Evolutionary conservation across 2,113 vertebrate genomes (phyloP).

Genomic region (Oophaga pumilio): DNA sequence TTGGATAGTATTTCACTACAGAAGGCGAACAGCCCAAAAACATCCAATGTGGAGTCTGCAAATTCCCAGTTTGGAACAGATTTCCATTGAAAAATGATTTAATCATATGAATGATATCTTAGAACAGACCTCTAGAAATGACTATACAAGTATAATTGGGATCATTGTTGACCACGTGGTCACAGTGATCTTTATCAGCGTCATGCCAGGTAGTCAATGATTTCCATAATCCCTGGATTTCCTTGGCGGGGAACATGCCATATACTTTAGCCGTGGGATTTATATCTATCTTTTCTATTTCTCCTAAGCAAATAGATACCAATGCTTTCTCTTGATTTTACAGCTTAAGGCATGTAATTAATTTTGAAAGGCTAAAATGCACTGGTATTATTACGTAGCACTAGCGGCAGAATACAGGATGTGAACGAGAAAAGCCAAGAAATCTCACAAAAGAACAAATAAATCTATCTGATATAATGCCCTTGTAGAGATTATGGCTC

Average conservation of each 20-base stretch:
- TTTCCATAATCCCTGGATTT: background rate
- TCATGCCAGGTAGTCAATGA: background rate
- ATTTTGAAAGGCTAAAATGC: slow-evolving; percentile 44
- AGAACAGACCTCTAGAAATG: background rate
- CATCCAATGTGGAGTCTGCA: background rate
- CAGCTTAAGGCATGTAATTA: slow-evolving; percentile 46
- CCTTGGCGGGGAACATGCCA: background rate
- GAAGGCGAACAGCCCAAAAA: background rate
- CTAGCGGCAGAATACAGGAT: slow-evolving; percentile 34
- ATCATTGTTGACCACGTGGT: background rate
- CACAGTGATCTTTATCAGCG: background rate
- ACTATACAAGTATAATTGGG: background rate
- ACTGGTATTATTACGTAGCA: slow-evolving; percentile 36
- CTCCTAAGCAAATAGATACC: slow-evolving; percentile 26
- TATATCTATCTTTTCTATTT: background rate
- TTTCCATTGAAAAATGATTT: background rate
- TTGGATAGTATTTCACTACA: background rate
- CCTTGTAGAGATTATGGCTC: slow-evolving; percentile 22
- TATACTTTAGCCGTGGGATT: slow-evolving; percentile 2
- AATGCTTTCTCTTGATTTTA: slow-evolving; percentile 19
- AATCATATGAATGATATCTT: background rate
- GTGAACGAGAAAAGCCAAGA: slow-evolving; percentile 17
- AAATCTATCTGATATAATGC: slow-evolving; percentile 34
- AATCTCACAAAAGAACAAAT: slow-evolving; percentile 38
- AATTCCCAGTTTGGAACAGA: background rate